Percentiles rank a stretch among this genome's conserved stretches.
Conservation (phyloP, 2,888 invertebrate species). For the Eubasilissa splendida region DNA sequence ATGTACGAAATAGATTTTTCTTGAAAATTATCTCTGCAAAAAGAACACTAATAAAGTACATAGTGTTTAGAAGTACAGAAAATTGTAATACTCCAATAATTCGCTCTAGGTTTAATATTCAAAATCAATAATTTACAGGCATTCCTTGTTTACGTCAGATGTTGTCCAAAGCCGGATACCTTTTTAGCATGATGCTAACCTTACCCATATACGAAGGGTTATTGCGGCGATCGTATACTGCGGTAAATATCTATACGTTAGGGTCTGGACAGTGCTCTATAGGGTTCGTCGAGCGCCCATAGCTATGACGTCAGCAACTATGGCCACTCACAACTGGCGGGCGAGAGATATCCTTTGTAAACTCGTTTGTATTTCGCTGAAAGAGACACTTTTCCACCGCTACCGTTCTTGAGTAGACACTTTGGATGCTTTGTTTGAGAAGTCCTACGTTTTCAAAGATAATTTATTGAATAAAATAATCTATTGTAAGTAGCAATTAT, state of each 20-base stretch:
- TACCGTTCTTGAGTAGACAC: no score
- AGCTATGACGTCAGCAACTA: slow-evolving; percentile 33
- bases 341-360: slow-evolving; percentile 5
- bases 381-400: not conserved
- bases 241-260: slow-evolving; percentile 21
- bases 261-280: not conserved
- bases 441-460: no score
- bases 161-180: not conserved
- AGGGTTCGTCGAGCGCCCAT: not conserved
- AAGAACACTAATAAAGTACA: no score
- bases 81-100: no score
- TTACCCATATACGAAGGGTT: slow-evolving; percentile 1
- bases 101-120: no score
- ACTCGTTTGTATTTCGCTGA: slow-evolving; percentile 16
- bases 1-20: no score
- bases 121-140: slow-evolving; percentile 4
- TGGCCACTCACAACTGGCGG: slow-evolving; percentile 1
- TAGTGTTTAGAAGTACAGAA: no score
- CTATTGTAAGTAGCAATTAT: no score
- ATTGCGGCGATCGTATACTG: slow-evolving; percentile 4
- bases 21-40: no score
- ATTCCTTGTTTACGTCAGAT: slow-evolving; percentile 15
- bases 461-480: no score
- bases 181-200: not conserved
- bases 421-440: no score